phyloP scores from a whole-genome alignment of 1,140 invertebrate species.

The Trichonephila clavata region DNA sequence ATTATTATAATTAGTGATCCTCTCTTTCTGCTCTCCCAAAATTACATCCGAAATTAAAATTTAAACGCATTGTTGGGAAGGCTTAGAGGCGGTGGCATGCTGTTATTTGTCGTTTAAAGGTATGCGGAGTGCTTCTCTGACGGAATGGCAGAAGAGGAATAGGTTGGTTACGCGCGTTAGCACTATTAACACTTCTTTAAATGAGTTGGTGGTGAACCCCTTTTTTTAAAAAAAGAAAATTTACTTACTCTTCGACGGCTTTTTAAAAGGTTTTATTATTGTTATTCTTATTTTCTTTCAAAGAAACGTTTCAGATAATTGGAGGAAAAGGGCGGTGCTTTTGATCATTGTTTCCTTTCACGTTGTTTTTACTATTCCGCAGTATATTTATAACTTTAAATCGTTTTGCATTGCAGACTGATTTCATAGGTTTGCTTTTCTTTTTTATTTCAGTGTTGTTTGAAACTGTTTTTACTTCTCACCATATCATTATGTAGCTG shows the following conservation, averaged over 20 bases:
- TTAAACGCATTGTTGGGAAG: constrained; percentile 51
- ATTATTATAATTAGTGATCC: constrained; percentile 76
- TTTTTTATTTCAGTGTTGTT: too few species aligned
- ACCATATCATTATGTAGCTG: too few species aligned
- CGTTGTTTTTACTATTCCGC: background rate
- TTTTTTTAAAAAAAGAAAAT: background rate
- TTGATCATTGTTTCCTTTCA: background rate
- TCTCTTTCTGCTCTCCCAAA: constrained; percentile 29
- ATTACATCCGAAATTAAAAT: constrained; percentile 76
- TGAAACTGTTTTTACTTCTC: too few species aligned
- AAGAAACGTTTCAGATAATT: background rate
- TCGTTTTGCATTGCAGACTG: too few species aligned
- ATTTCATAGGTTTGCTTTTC: too few species aligned
- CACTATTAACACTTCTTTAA: constrained; percentile 9
- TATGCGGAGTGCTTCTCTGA: background rate
- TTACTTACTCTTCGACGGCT: background rate
- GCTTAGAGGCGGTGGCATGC: background rate
- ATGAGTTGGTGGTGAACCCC: background rate
- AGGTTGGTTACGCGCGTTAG: background rate
- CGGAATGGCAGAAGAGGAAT: background rate
- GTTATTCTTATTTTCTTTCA: too few species aligned
- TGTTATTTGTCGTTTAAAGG: constrained; percentile 12
- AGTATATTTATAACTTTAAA: too few species aligned
- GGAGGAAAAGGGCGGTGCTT: background rate
- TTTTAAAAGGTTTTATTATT: background rate